phyloP scores from a whole-genome alignment of 2,797 vertebrate genomes.

The Emydoidea blandingii region DNA sequence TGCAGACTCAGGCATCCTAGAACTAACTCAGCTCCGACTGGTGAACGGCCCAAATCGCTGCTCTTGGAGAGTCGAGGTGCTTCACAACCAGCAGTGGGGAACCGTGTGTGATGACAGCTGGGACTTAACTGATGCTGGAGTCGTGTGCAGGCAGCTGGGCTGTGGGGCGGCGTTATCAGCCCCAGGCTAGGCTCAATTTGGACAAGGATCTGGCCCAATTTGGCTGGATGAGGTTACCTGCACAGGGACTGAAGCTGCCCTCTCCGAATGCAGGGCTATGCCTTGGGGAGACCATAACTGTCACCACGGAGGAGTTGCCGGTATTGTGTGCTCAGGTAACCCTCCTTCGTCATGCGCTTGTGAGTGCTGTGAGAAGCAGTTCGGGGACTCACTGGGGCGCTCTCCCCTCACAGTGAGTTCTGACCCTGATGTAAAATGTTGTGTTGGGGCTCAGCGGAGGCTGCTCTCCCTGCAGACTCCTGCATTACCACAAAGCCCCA shows the following conservation, averaged over 20 bases:
- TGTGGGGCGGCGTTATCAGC: fast-evolving
- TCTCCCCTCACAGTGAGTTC: too few relatives aligned
- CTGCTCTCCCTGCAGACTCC: too few relatives aligned
- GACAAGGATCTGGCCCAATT: constrained; percentile 62
- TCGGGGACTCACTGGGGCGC: too few relatives aligned
- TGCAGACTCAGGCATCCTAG: fast-evolving
- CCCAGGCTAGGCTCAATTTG: fast-evolving
- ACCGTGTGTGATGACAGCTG: background rate
- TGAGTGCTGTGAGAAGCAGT: too few relatives aligned
- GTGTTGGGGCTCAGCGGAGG: too few relatives aligned
- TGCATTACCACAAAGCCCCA: too few relatives aligned
- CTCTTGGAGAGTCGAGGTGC: too few relatives aligned
- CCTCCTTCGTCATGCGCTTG: too few relatives aligned
- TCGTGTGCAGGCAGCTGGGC: constrained; percentile 21
- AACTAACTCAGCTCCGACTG: constrained; percentile 32
- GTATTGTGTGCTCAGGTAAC: constrained; percentile 74
- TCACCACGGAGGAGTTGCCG: constrained; percentile 69
- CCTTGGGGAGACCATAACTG: constrained; percentile 71
- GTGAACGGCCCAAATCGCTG: constrained; percentile 58
- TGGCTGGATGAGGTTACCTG: constrained; percentile 74
- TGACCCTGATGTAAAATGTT: too few relatives aligned
- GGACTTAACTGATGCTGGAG: constrained; percentile 44
- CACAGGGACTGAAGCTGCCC: constrained; percentile 35
- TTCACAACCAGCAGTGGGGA: constrained; percentile 51
- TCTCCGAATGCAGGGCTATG: constrained; percentile 55